These are phyloP conservation scores for Pteromalus puparum DNA, from an alignment of 1,140 invertebrate species.

Conservation along the genomic window DNA sequence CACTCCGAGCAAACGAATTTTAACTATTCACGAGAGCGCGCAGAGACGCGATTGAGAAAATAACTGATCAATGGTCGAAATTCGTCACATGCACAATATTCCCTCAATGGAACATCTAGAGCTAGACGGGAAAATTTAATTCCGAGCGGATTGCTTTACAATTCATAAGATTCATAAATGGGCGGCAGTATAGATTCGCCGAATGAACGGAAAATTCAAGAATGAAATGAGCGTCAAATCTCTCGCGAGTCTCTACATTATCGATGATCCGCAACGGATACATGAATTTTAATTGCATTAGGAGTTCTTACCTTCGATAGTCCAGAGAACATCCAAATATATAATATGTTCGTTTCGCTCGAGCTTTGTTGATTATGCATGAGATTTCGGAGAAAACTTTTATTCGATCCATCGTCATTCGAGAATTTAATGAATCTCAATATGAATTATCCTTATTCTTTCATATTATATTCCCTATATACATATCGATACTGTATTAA, in stretches of 20 bases:
- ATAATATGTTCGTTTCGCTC: not conserved
- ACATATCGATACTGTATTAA: no score
- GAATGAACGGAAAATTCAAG: constrained; percentile 2
- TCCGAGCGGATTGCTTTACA: not conserved
- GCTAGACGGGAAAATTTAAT: not conserved
- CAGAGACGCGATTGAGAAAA: not conserved
- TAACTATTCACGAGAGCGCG: not conserved
- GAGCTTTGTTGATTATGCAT: not conserved
- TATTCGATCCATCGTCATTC: not conserved
- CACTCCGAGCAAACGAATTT: not conserved
- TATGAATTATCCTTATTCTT: not conserved
- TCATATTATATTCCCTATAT: no score
- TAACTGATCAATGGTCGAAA: not conserved
- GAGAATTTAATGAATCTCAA: not conserved
- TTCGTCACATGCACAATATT: not conserved
- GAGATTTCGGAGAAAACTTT: not conserved
- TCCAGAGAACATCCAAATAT: not conserved
- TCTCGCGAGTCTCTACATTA: not conserved
- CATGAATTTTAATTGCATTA: constrained; percentile 2
- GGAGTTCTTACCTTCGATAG: not conserved
- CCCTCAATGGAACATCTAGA: not conserved
- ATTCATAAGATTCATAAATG: constrained; percentile 5
- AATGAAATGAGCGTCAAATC: constrained; percentile 16
- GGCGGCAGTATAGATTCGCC: not conserved
- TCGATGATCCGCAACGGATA: not conserved